phyloP scores from a whole-genome alignment of 2,888 invertebrate species.

The Melanophora roralis region DNA sequence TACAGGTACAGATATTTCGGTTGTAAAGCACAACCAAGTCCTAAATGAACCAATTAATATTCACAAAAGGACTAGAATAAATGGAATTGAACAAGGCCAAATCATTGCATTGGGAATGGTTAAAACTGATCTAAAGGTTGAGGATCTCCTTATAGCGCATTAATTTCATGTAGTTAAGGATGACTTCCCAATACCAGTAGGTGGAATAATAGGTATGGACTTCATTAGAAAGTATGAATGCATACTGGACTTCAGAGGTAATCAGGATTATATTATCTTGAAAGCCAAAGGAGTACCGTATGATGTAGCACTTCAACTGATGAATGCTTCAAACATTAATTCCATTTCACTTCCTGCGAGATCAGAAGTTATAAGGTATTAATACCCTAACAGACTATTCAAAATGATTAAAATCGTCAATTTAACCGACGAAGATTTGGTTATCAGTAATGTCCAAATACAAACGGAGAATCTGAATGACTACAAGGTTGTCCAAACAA shows the following conservation, averaged over 20 bases:
- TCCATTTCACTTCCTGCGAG: neutral
- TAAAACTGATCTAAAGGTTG: neutral
- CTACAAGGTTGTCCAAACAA: too few relatives aligned
- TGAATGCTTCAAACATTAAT: neutral
- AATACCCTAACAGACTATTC: neutral
- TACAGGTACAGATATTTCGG: neutral
- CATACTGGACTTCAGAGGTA: too few relatives aligned
- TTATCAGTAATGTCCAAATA: too few relatives aligned
- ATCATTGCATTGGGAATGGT: neutral
- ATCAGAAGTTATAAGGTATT: neutral
- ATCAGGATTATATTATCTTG: neutral
- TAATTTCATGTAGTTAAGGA: slow-evolving; percentile 4
- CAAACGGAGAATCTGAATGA: too few relatives aligned
- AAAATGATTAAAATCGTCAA: neutral
- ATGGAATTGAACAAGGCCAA: neutral
- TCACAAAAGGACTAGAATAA: neutral
- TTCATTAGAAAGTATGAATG: too few relatives aligned
- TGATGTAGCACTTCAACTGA: neutral
- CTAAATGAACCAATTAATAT: neutral
- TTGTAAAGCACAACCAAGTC: neutral
- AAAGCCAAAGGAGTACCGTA: too few relatives aligned
- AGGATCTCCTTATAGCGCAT: neutral
- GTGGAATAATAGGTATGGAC: slow-evolving; percentile 4
- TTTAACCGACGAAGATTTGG: neutral
- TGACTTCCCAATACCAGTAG: neutral